phyloP scores from a whole-genome alignment of 2,797 vertebrate genomes.

The Rhinichthys osculus region DNA sequence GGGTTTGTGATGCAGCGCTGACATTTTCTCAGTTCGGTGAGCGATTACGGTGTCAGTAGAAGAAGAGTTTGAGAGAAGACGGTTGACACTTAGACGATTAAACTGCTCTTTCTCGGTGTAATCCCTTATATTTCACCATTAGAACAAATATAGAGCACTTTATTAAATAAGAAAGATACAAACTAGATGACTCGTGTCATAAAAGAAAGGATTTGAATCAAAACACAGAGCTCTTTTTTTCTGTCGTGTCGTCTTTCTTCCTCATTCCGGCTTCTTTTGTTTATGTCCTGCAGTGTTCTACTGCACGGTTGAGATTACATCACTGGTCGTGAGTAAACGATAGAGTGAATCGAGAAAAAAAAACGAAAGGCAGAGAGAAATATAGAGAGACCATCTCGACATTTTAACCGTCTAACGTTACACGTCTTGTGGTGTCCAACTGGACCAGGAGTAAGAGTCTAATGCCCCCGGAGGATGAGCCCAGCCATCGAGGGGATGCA shows the following conservation, averaged over 20 bases:
- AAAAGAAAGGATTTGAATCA: conserved; percentile 58
- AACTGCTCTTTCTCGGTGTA: neutral
- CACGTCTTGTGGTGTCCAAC: conserved; percentile 32
- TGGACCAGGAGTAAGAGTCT: conserved; percentile 75
- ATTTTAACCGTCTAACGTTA: conserved; percentile 1
- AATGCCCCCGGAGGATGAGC: conserved; percentile 98
- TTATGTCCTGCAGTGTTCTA: conserved; percentile 65
- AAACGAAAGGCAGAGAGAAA: neutral
- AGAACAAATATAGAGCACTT: neutral
- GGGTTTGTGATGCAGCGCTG: conserved; percentile 12
- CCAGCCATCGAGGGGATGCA: conserved; percentile 99
- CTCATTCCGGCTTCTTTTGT: conserved; percentile 75
- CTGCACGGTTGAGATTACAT: conserved; percentile 37
- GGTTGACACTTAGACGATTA: accelerated
- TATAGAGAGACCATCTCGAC: conserved; percentile 63
- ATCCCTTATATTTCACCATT: neutral
- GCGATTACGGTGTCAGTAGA: conserved; percentile 66
- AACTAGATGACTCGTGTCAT: neutral
- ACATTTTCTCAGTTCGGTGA: conserved; percentile 66
- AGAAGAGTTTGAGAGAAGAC: conserved; percentile 57
- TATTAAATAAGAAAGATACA: neutral
- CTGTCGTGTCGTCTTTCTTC: conserved; percentile 52
- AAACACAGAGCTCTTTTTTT: conserved; percentile 41
- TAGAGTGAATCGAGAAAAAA: neutral
- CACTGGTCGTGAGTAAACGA: conserved; percentile 9